Percentiles rank a stretch among this genome's conserved stretches.
These are phyloP conservation scores for Mastomys coucha DNA, from an alignment of 2,113 vertebrate genomes.

Conservation along the genomic window DNA sequence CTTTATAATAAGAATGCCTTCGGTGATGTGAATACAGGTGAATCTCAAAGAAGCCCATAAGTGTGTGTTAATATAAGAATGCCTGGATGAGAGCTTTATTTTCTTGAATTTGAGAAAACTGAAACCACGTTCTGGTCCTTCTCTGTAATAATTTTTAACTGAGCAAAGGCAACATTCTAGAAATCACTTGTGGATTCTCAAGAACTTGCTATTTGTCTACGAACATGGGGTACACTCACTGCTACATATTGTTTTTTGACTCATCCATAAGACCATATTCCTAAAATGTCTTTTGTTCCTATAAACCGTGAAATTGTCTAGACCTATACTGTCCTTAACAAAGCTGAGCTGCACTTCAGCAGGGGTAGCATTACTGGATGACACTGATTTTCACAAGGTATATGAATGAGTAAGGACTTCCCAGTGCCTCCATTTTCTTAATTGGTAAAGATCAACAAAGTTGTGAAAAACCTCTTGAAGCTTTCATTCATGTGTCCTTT, in stretches of 20 bases:
- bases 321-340: not conserved
- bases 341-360: not conserved
- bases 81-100: not conserved
- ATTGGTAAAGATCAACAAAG: not conserved
- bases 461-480: not conserved
- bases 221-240: not conserved
- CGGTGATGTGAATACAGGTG: not conserved
- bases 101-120: not conserved
- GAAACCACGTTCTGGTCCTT: accelerated
- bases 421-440: not conserved
- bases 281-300: not conserved
- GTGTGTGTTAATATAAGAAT: accelerated
- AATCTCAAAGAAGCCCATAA: too few relatives aligned
- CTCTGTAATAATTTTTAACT: not conserved
- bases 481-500: constrained; percentile 10
- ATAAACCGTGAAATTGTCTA: not conserved
- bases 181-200: not conserved
- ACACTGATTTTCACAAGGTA: not conserved
- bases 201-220: not conserved
- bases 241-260: not conserved
- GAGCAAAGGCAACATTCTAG: not conserved
- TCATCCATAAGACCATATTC: not conserved
- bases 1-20: not conserved
- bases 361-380: not conserved
- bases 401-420: not conserved